Conservation (phyloP, 2,888 invertebrate genomes). For the Acheta domesticus region DNA sequence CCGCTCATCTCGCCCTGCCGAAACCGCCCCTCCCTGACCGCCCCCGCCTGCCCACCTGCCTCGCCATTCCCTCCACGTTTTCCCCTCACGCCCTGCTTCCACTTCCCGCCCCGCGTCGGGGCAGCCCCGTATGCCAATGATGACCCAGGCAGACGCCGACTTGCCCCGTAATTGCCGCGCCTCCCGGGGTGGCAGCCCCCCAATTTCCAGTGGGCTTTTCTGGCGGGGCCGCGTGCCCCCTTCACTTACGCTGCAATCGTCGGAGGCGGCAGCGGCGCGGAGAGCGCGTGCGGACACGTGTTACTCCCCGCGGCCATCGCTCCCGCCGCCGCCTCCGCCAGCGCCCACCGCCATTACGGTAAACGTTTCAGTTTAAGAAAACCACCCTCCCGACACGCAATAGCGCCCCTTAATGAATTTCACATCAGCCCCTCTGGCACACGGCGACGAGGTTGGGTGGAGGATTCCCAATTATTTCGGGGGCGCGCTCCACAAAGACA, state of each 20-base stretch:
- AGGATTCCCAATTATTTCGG: neutral
- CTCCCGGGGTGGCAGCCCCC: neutral
- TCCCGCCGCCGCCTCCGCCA: neutral
- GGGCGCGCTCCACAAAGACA: conserved; percentile 9
- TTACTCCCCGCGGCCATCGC: neutral
- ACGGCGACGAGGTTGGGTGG: neutral
- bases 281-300: neutral
- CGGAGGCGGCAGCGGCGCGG: neutral
- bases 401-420: conserved; percentile 3
- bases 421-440: neutral
- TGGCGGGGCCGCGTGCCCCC: neutral
- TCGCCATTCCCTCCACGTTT: too few relatives aligned
- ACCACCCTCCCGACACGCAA: neutral
- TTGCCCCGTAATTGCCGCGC: neutral
- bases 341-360: neutral
- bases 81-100: neutral
- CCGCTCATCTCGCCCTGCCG: too few relatives aligned
- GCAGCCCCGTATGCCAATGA: neutral
- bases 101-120: neutral
- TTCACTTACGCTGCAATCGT: neutral
- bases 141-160: neutral
- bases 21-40: too few relatives aligned
- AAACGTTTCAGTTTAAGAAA: neutral
- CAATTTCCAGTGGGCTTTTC: neutral
- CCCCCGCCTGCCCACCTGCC: too few relatives aligned